phyloP scores from a whole-genome alignment of 1,140 invertebrate species.

The Charaxes varanes region DNA sequence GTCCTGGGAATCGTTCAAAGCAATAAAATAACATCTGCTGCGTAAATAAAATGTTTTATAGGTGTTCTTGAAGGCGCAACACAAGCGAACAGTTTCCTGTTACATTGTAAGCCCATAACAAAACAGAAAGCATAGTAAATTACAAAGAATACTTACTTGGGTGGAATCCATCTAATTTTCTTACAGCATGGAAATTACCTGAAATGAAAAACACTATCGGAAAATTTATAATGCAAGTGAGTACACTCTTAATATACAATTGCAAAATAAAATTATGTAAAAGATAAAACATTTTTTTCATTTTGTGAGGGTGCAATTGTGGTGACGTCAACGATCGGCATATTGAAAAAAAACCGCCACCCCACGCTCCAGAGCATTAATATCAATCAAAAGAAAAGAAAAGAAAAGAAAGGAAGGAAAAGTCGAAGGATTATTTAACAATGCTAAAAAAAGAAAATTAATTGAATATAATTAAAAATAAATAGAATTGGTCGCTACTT shows the following conservation, averaged over 20 bases:
- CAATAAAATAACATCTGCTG: constrained; percentile 14
- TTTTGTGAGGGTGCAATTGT: too few species aligned
- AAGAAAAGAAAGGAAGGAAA: too few species aligned
- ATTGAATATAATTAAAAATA: too few species aligned
- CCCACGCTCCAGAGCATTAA: too few species aligned
- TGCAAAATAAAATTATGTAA: constrained; percentile 8
- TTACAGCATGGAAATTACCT: constrained; percentile 53
- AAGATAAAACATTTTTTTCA: not conserved
- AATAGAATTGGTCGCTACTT: too few species aligned
- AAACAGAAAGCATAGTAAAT: constrained; percentile 5
- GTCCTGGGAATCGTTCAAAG: constrained; percentile 1
- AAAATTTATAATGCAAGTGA: constrained; percentile 22
- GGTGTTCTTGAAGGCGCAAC: constrained; percentile 4
- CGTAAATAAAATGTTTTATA: constrained; percentile 13
- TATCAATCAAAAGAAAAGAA: too few species aligned
- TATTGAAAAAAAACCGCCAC: too few species aligned
- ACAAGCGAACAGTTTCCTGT: not conserved
- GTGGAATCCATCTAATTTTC: constrained; percentile 45
- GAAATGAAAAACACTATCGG: constrained; percentile 45
- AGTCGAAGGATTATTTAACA: too few species aligned
- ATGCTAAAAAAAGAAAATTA: too few species aligned
- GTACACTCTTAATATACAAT: too few species aligned
- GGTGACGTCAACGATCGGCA: too few species aligned
- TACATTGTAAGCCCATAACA: too few species aligned
- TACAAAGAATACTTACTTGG: constrained; percentile 40